Percentiles rank a stretch among this genome's conserved stretches.
Conservation (phyloP, 2,113 vertebrate genomes). For the Trichomycterus rosablanca region DNA sequence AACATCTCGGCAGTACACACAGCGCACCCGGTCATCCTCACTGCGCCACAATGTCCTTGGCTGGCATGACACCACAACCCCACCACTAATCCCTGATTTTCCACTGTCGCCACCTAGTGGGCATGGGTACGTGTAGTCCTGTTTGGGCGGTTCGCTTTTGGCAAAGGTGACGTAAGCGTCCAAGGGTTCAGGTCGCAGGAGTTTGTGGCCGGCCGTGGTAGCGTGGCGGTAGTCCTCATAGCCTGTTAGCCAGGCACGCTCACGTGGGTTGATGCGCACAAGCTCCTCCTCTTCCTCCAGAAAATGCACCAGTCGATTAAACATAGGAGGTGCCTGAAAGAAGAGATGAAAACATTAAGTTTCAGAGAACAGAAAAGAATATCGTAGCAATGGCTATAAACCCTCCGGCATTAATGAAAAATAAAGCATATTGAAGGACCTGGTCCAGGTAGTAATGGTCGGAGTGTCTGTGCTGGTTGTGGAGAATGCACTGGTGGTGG, state of each 20-base stretch:
- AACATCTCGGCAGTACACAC: conserved; percentile 91
- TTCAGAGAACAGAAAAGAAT: too few relatives aligned
- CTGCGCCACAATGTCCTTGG: conserved; percentile 65
- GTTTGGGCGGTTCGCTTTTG: conserved; percentile 83
- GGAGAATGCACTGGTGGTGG: conserved; percentile 79
- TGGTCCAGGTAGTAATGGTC: conserved; percentile 86
- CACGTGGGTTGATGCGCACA: conserved; percentile 85
- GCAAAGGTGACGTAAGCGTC: conserved; percentile 83
- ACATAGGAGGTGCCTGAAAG: conserved; percentile 66
- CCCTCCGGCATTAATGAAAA: too few relatives aligned
- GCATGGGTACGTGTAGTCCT: conserved; percentile 84
- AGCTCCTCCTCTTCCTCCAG: conserved; percentile 87
- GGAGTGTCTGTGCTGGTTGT: conserved; percentile 73
- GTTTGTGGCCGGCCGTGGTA: conserved; percentile 62
- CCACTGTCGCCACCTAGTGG: conserved; percentile 62
- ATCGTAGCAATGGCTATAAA: background rate
- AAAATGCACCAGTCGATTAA: conserved; percentile 81
- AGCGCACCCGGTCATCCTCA: conserved; percentile 77
- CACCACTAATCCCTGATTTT: conserved; percentile 62
- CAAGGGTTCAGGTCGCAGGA: conserved; percentile 60
- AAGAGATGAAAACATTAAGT: background rate
- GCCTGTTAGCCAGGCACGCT: conserved; percentile 86
- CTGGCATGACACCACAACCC: conserved; percentile 82
- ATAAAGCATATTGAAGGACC: conserved; percentile 57
- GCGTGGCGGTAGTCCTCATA: conserved; percentile 92